These are phyloP conservation scores for Pristiophorus japonicus DNA, from an alignment of 2,113 vertebrate genomes.

Conservation along the genomic window DNA sequence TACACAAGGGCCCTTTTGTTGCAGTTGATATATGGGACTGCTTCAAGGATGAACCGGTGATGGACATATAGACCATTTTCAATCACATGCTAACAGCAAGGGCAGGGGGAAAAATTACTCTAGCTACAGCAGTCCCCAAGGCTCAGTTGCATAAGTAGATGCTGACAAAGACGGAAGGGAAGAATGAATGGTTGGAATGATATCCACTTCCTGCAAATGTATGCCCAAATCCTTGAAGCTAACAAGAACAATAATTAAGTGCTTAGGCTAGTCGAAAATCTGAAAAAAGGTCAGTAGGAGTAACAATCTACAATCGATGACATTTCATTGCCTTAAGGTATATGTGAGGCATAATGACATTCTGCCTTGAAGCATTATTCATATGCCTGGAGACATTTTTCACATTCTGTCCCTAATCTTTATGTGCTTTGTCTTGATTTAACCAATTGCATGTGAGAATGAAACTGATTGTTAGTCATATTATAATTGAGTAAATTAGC, in stretches of 20 bases:
- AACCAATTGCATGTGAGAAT: slow-evolving; percentile 5
- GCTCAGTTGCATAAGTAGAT: background rate
- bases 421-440: background rate
- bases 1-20: background rate
- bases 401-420: background rate
- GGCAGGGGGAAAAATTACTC: background rate
- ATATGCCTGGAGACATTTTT: background rate
- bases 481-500: slow-evolving; percentile 27
- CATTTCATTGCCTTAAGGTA: background rate
- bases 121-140: background rate
- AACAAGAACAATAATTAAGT: background rate
- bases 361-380: background rate
- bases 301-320: background rate
- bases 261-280: background rate
- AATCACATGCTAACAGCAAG: background rate
- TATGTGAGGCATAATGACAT: background rate
- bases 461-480: slow-evolving; percentile 20
- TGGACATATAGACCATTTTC: background rate
- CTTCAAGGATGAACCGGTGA: background rate
- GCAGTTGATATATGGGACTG: background rate
- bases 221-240: background rate
- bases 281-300: background rate
- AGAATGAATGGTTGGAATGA: background rate
- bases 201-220: background rate
- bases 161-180: background rate